Evolutionary conservation across 1,140 invertebrate species (phyloP), one percentile per base, ranked within the genome.

Genomic region (Metaphire vulgaris): DNA sequence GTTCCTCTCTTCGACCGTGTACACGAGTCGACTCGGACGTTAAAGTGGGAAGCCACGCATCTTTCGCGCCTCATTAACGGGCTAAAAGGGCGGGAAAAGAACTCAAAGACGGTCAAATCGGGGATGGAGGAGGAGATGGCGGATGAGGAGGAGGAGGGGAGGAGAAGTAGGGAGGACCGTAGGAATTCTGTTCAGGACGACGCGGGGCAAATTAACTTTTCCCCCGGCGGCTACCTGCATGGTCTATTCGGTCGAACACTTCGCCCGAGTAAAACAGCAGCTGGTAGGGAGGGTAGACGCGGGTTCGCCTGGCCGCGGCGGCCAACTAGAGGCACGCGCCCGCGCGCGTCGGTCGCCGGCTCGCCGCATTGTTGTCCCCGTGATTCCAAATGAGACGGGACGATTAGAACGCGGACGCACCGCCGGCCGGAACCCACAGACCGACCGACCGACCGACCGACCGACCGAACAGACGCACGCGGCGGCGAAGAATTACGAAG

Each of bases 401-500:
- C 41, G 41, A 56, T 56, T 56, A 56, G 21, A 21, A 56, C 41
- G 41, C 41, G 41, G 41, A 12, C 41, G 41, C 6, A 56, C 41
- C 6, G 6, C 41, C 21, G 41, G 41, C 41, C 41, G 41, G 41
- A 56, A 56, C 41, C 6, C 6, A 6, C 41, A 6, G 41, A 56
- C 41, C 21, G 41, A 56, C 6, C 41, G n/a, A n/a, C n/a, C n/a
- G n/a, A n/a, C n/a, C n/a, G n/a, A n/a, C n/a, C n/a, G n/a, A n/a
- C n/a, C n/a, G n/a, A n/a, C n/a, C n/a, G n/a, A n/a, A n/a, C n/a
- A n/a, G n/a, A n/a, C n/a, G n/a, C n/a, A n/a, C n/a, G n/a, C n/a
- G n/a, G n/a, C n/a, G n/a, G n/a, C 41, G 41, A 56, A 56, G 41
- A 56, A 56, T 56, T 56, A 56, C 41, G 41, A 56, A 56, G 41